A percentile compares a stretch with the other conserved stretches of the same genome.
Evolutionary conservation across 2,113 vertebrate genomes (phyloP).

Genomic region (Struthio camelus): DNA sequence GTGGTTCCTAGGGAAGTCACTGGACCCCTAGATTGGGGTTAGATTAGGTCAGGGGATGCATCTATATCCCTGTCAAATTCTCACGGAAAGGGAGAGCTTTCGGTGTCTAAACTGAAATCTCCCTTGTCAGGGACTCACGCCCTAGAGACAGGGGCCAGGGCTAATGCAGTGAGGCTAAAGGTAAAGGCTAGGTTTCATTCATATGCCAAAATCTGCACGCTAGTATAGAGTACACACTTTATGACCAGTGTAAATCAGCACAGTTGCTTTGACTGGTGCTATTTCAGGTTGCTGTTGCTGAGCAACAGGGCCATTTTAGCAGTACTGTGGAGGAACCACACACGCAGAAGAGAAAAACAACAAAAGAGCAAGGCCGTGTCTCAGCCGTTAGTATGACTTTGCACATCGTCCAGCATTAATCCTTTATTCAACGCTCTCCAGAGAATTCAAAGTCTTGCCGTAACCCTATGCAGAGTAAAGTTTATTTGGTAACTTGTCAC

Average conservation of each 20-base stretch:
- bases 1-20: neutral
- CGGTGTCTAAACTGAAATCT: neutral
- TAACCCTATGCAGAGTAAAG: neutral
- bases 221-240: neutral
- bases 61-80: neutral
- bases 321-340: neutral
- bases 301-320: constrained; percentile 43
- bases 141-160: neutral
- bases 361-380: neutral
- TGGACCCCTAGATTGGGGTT: fast-evolving
- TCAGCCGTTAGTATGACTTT: neutral
- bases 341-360: neutral
- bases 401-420: neutral
- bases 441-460: neutral
- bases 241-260: neutral
- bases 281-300: constrained; percentile 39
- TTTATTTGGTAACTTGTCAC: neutral
- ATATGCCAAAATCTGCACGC: neutral
- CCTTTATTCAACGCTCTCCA: neutral
- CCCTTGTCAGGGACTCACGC: neutral
- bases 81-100: neutral
- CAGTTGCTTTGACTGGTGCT: neutral
- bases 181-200: neutral
- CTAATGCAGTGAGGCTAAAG: neutral
- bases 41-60: neutral